Percentiles rank a stretch among this genome's conserved stretches.
phyloP scores from a whole-genome alignment of 2,113 vertebrate species.

The Microtus oregoni region DNA sequence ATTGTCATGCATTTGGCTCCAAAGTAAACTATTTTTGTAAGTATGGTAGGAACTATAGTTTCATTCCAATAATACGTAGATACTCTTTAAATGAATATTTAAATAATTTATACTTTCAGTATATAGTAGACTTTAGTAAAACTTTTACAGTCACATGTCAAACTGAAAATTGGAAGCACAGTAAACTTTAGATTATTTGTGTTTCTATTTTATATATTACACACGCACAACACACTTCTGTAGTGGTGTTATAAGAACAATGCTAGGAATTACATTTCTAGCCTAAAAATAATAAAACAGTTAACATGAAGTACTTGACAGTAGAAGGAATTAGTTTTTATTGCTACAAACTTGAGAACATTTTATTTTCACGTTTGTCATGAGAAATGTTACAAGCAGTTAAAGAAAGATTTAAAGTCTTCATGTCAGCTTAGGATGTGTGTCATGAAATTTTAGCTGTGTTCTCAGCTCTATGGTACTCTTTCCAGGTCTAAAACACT shows the following conservation, averaged over 20 bases:
- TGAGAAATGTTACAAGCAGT: neutral
- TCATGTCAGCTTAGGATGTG: neutral
- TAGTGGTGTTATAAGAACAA: neutral
- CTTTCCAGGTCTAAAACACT: neutral
- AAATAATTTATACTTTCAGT: neutral
- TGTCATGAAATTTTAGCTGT: neutral
- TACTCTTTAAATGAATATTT: neutral
- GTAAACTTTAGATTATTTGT: slow-evolving; percentile 32
- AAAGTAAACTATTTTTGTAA: neutral
- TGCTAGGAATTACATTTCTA: slow-evolving; percentile 53
- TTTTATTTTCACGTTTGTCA: slow-evolving; percentile 51
- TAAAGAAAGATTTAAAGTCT: neutral
- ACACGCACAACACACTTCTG: neutral
- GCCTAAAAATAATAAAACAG: slow-evolving; percentile 8
- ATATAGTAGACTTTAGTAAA: neutral
- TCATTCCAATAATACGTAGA: neutral
- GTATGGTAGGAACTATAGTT: too few relatives aligned
- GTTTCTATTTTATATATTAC: neutral
- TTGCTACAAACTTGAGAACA: neutral
- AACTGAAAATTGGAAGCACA: neutral
- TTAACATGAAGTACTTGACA: slow-evolving; percentile 2
- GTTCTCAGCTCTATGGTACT: neutral
- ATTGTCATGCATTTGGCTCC: neutral
- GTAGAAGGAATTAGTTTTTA: neutral
- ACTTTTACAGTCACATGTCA: neutral